Conservation (phyloP, 2,888 invertebrate species). For the Nephrotoma appendiculata region DNA sequence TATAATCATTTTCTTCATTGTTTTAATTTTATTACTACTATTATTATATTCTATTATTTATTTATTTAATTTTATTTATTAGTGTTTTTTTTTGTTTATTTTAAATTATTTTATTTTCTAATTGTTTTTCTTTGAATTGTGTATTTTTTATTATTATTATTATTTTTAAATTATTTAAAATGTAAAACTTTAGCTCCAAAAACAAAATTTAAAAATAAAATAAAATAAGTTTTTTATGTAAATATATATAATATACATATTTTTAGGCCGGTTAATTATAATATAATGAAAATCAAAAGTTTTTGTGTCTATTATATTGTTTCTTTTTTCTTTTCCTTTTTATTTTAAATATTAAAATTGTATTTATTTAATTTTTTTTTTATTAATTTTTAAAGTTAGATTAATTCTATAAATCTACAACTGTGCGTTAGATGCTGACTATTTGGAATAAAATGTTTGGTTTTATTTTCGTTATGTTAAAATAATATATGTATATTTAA, state of each 20-base stretch:
- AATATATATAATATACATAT: background rate
- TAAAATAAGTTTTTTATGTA: background rate
- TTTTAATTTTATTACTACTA: background rate
- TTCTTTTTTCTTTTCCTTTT: background rate
- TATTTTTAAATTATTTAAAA: conserved; percentile 6
- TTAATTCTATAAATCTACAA: conserved; percentile 15
- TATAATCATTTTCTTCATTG: background rate
- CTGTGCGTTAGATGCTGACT: conserved; percentile 21
- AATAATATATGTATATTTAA: background rate
- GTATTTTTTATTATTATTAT: conserved; percentile 3
- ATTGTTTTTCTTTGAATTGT: conserved; percentile 2
- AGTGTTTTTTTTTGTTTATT: conserved; percentile 9
- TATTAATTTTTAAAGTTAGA: conserved; percentile 3
- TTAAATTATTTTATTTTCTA: conserved; percentile 6
- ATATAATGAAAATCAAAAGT: background rate
- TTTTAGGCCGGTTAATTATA: background rate
- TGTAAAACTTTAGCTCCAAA: background rate
- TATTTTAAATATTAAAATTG: conserved; percentile 3
- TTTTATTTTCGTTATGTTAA: background rate
- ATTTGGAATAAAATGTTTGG: conserved; percentile 3
- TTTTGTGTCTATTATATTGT: background rate
- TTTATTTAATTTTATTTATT: background rate
- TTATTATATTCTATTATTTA: background rate
- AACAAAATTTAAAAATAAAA: background rate
- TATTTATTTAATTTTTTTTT: conserved; percentile 1